Evolutionary conservation across 1,140 invertebrate genomes (phyloP).

Genomic region (Dendrolimus punctatus): DNA sequence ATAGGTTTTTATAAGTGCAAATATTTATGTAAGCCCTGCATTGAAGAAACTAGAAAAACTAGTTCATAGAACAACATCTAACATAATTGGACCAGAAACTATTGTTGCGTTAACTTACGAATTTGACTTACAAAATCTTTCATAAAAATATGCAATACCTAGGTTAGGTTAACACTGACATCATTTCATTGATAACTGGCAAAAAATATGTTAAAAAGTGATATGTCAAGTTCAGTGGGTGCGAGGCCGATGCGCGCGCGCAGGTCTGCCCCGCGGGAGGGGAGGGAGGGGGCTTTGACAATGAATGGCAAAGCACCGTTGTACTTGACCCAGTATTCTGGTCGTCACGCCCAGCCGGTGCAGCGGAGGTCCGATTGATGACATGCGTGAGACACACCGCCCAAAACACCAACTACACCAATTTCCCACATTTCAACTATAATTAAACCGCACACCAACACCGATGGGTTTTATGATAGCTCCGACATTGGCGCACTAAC

Average conservation of each 20-base stretch:
- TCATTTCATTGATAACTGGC: conserved; percentile 26
- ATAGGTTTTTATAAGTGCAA: conserved; percentile 1
- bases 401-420: conserved; percentile 16
- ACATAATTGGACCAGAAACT: too few relatives aligned
- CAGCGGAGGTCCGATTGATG: conserved; percentile 33
- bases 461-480: conserved; percentile 42
- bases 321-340: conserved; percentile 65
- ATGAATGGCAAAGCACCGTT: conserved; percentile 67
- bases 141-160: neutral
- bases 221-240: conserved; percentile 62
- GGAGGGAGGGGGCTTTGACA: conserved; percentile 34
- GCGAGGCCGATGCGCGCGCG: conserved; percentile 38
- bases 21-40: too few relatives aligned
- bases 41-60: too few relatives aligned
- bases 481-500: conserved; percentile 62
- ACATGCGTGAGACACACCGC: conserved; percentile 23
- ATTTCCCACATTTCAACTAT: conserved; percentile 23
- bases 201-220: conserved; percentile 45
- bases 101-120: too few relatives aligned
- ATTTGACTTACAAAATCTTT: too few relatives aligned
- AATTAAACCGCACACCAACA: conserved; percentile 16
- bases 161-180: conserved; percentile 20
- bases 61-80: too few relatives aligned
- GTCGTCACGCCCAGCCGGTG: conserved; percentile 50
- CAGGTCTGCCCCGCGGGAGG: conserved; percentile 14